A percentile compares a stretch with the other conserved stretches of the same genome.
Conservation (phyloP, 2,888 invertebrate genomes). For the Melolontha melolontha region DNA sequence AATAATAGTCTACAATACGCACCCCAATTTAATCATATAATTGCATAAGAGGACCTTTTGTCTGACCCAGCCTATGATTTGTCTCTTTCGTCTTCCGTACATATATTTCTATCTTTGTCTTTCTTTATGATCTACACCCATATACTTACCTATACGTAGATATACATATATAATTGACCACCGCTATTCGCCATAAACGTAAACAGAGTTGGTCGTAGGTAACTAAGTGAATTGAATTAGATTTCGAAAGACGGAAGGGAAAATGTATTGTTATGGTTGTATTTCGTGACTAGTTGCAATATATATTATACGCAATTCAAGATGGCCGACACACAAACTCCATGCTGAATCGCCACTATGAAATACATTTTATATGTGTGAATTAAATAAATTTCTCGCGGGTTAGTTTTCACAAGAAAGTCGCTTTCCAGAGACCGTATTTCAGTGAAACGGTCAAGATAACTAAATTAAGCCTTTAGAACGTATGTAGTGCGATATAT, state of each 20-base stretch:
- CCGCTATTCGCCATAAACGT: conserved; percentile 14
- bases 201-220: conserved; percentile 18
- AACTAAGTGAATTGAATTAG: conserved; percentile 43
- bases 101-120: background rate
- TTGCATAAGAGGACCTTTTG: conserved; percentile 23
- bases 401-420: background rate
- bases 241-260: conserved; percentile 48
- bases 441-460: conserved; percentile 11
- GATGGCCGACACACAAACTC: conserved; percentile 33
- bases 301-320: conserved; percentile 39
- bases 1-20: background rate
- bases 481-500: conserved; percentile 14
- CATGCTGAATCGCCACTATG: conserved; percentile 13
- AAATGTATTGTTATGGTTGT: conserved; percentile 50
- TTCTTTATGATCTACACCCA: conserved; percentile 1
- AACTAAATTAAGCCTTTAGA: conserved; percentile 26
- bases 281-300: conserved; percentile 49
- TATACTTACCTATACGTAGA: too few species aligned
- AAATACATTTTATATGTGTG: conserved; percentile 30
- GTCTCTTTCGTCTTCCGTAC: background rate
- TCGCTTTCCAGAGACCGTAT: conserved; percentile 13
- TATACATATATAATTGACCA: background rate
- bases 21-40: conserved; percentile 39
- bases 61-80: conserved; percentile 24
- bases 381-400: conserved; percentile 30